Conservation (phyloP, 2,797 vertebrate species). For the Oreochromis mossambicus region DNA sequence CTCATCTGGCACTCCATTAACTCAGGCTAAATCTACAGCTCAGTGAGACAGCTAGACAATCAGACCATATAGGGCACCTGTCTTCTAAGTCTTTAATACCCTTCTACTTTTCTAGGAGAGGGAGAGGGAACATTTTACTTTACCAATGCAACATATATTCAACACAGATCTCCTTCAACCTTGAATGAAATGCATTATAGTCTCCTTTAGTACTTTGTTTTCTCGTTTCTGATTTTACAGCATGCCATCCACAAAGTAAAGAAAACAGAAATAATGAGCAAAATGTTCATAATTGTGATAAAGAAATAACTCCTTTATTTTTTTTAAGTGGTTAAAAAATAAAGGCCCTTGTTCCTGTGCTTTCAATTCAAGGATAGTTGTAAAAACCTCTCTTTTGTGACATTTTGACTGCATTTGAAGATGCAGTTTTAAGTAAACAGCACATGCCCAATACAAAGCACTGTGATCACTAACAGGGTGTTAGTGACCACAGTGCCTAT, state of each 20-base stretch:
- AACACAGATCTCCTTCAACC: background rate
- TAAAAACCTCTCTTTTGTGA: background rate
- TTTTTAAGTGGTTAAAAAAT: background rate
- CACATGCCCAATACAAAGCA: background rate
- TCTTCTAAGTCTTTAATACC: constrained; percentile 7
- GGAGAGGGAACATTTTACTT: background rate
- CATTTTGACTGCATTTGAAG: background rate
- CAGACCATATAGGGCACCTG: constrained; percentile 59
- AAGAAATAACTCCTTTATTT: background rate
- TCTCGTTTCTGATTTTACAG: background rate
- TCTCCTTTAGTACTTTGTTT: background rate
- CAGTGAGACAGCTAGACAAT: constrained; percentile 34
- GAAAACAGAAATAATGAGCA: background rate
- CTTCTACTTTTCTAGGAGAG: background rate
- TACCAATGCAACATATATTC: background rate
- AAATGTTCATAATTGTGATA: background rate
- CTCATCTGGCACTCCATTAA: constrained; percentile 67
- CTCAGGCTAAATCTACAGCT: constrained; percentile 51
- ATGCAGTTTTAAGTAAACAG: background rate
- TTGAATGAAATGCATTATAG: background rate
- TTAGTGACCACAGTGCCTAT: background rate
- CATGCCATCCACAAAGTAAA: background rate
- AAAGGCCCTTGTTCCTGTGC: background rate
- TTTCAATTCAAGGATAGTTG: background rate
- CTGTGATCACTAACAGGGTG: background rate